Conservation (phyloP, 1,140 invertebrate genomes). For the Augochlora pura region DNA sequence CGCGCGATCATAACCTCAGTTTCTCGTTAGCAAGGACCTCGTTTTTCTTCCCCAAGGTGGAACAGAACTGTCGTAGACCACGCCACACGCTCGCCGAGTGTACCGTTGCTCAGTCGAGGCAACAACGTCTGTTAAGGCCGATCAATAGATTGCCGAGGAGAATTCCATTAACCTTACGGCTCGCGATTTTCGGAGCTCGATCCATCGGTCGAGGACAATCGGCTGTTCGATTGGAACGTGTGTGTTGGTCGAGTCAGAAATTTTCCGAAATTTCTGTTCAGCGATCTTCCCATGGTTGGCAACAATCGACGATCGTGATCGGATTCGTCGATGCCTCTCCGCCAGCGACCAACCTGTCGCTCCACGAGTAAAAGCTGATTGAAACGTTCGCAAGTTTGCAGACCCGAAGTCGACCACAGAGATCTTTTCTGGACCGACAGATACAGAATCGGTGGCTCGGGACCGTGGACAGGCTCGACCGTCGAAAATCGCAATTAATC, state of each 20-base stretch:
- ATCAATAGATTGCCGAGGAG: slow-evolving; percentile 10
- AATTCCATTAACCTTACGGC: slow-evolving; percentile 37
- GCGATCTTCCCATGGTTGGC: too few species aligned
- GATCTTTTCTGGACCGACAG: too few species aligned
- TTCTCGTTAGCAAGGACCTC: background rate
- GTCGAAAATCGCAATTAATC: slow-evolving; percentile 16
- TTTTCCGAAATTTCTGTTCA: too few species aligned
- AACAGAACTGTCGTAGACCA: background rate
- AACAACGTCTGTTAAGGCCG: slow-evolving; percentile 8
- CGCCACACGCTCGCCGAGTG: background rate
- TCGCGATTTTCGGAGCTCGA: slow-evolving; percentile 6
- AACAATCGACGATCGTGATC: too few species aligned
- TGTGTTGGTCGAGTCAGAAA: too few species aligned
- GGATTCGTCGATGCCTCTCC: too few species aligned
- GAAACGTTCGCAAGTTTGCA: too few species aligned
- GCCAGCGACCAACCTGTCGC: too few species aligned
- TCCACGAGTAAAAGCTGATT: too few species aligned
- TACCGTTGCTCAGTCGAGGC: background rate
- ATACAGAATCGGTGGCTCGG: too few species aligned
- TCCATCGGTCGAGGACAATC: background rate
- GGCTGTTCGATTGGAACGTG: background rate
- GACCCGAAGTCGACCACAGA: too few species aligned
- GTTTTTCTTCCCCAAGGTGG: background rate
- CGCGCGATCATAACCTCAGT: background rate
- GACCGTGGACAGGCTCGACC: too few species aligned